Evolutionary conservation across 23 tunicate species (phyloP).

Genomic region (Phallusia fumigata): DNA sequence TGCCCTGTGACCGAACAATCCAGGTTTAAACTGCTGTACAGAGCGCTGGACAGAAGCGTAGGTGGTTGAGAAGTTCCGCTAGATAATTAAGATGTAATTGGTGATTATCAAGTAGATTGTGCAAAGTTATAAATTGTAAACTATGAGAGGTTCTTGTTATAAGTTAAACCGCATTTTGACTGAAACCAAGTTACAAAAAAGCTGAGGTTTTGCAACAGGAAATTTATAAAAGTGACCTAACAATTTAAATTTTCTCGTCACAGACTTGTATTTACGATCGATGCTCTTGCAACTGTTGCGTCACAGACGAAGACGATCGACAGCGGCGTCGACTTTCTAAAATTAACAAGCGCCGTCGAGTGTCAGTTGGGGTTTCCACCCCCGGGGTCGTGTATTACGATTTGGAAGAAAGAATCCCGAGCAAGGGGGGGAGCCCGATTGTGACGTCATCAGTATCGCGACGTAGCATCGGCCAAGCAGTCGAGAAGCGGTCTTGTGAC

Average conservation of each 20-base stretch:
- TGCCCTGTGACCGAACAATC: too few relatives aligned
- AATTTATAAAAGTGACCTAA: too few relatives aligned
- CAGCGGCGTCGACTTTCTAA: conserved; percentile 23
- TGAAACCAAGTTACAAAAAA: too few relatives aligned
- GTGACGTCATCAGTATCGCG: conserved; percentile 9
- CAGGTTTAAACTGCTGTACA: too few relatives aligned
- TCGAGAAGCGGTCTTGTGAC: conserved; percentile 25
- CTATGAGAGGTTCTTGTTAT: too few relatives aligned
- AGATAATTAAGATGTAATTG: too few relatives aligned
- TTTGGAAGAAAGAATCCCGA: neutral
- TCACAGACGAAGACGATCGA: neutral
- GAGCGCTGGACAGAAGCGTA: too few relatives aligned
- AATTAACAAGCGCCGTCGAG: conserved; percentile 20
- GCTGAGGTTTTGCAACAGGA: too few relatives aligned
- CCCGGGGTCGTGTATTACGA: conserved; percentile 2
- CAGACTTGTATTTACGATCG: conserved; percentile 1
- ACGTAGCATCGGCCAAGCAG: conserved; percentile 8
- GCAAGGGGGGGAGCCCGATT: neutral
- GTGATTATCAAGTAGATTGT: too few relatives aligned
- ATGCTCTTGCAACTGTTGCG: neutral
- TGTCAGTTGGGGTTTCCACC: neutral
- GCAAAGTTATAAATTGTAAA: too few relatives aligned
- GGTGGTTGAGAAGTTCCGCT: too few relatives aligned
- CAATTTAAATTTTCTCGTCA: neutral
- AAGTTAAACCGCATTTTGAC: too few relatives aligned